Evolutionary conservation across 2,888 invertebrate species (phyloP).

Genomic region (Podotricha telesiphe): DNA sequence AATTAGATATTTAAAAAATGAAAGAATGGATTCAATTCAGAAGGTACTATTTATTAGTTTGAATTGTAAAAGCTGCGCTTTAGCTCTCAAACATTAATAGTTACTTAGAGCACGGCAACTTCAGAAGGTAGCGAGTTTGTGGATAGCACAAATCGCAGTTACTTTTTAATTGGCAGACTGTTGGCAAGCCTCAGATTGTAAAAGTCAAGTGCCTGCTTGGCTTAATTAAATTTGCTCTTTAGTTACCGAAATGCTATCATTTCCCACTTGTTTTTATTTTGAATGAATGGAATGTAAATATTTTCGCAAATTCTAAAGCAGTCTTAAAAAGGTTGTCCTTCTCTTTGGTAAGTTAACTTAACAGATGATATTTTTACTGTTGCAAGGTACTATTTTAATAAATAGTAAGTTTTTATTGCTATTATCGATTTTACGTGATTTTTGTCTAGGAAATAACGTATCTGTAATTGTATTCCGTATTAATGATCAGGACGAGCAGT

Average conservation of each 20-base stretch:
- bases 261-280: conserved; percentile 17
- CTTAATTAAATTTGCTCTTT: conserved; percentile 77
- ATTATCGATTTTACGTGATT: no score
- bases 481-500: no score
- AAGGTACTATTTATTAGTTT: conserved; percentile 10
- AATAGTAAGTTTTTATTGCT: no score
- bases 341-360: background rate
- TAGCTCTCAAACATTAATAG: conserved; percentile 29
- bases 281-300: background rate
- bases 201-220: conserved; percentile 66
- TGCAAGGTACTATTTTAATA: background rate
- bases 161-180: conserved; percentile 71
- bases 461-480: no score
- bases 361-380: background rate
- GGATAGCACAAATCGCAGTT: conserved; percentile 56
- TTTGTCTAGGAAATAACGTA: no score
- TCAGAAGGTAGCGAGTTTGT: conserved; percentile 26
- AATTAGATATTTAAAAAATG: conserved; percentile 5
- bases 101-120: conserved; percentile 21
- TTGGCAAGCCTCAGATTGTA: conserved; percentile 62
- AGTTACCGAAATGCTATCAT: conserved; percentile 55
- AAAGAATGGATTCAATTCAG: conserved; percentile 2
- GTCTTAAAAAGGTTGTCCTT: background rate
- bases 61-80: conserved; percentile 26
- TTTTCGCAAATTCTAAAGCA: background rate